Conservation (phyloP, 2,113 vertebrate genomes). For the Caranx ignobilis region DNA sequence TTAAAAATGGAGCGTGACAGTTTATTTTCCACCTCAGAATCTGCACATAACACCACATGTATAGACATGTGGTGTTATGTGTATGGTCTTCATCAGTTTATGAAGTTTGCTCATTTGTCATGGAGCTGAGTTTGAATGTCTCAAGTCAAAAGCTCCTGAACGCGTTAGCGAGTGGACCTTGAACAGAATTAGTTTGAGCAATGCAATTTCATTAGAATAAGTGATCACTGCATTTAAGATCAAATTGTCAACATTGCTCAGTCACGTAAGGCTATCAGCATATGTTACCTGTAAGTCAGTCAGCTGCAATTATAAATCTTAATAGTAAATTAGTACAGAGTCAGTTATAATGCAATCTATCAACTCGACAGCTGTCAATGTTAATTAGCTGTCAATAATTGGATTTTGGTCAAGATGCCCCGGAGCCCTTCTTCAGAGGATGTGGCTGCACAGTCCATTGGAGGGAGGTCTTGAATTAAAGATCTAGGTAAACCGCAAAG, state of each 20-base stretch:
- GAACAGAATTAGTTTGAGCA: not conserved
- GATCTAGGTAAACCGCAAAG: not conserved
- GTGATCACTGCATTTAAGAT: no score
- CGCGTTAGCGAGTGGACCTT: not conserved
- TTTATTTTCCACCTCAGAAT: slow-evolving; percentile 31
- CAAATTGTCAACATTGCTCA: no score
- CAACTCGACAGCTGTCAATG: not conserved
- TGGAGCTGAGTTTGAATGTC: not conserved
- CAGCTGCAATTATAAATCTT: not conserved
- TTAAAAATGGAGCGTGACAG: not conserved
- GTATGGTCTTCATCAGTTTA: not conserved
- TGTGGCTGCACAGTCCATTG: not conserved
- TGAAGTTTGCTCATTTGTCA: not conserved
- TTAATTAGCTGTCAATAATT: not conserved
- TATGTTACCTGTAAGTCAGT: not conserved
- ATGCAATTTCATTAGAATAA: not conserved
- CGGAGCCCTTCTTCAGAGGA: not conserved
- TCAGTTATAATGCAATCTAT: not conserved
- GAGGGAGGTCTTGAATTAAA: not conserved
- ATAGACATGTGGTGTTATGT: no score
- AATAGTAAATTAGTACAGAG: not conserved
- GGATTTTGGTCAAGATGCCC: not conserved
- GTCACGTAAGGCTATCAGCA: not conserved
- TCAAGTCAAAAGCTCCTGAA: not conserved
- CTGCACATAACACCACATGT: not conserved